Evolutionary conservation across 92 coral and sea anemone species (phyloP).

Genomic region (Zoanthus sansibaricus): DNA sequence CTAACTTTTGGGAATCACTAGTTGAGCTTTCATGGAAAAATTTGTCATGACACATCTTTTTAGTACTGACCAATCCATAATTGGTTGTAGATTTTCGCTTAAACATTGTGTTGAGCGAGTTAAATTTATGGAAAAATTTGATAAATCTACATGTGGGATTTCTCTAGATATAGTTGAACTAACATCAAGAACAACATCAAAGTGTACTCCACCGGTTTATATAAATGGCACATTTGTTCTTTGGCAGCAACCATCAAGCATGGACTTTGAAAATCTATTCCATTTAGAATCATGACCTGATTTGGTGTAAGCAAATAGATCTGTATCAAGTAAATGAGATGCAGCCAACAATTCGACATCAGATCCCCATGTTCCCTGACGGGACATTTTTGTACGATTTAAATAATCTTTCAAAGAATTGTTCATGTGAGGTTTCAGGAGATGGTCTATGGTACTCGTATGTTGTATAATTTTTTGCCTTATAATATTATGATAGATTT

Average conservation of each 20-base stretch:
- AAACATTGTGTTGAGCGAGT: neutral
- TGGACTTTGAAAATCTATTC: constrained; percentile 66
- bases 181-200: constrained; percentile 80
- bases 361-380: constrained; percentile 36
- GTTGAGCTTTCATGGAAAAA: neutral
- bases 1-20: neutral
- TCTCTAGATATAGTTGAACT: constrained; percentile 14
- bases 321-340: constrained; percentile 35
- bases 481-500: constrained; percentile 10
- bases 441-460: constrained; percentile 15
- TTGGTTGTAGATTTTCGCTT: constrained; percentile 13
- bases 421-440: constrained; percentile 46
- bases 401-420: constrained; percentile 48
- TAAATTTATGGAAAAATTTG: constrained; percentile 4
- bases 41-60: constrained; percentile 2
- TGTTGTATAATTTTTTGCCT: constrained; percentile 9
- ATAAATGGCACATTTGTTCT: constrained; percentile 49
- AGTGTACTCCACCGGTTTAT: constrained; percentile 68
- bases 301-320: constrained; percentile 62
- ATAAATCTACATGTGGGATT: constrained; percentile 9
- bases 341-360: constrained; percentile 26
- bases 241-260: constrained; percentile 53
- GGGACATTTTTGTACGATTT: constrained; percentile 47
- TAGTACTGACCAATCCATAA: neutral
- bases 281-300: constrained; percentile 56